Evolutionary conservation across 2,888 invertebrate genomes (phyloP), one percentile per base, ranked within the genome.

Genomic region (Pseudococcus longispinus): DNA sequence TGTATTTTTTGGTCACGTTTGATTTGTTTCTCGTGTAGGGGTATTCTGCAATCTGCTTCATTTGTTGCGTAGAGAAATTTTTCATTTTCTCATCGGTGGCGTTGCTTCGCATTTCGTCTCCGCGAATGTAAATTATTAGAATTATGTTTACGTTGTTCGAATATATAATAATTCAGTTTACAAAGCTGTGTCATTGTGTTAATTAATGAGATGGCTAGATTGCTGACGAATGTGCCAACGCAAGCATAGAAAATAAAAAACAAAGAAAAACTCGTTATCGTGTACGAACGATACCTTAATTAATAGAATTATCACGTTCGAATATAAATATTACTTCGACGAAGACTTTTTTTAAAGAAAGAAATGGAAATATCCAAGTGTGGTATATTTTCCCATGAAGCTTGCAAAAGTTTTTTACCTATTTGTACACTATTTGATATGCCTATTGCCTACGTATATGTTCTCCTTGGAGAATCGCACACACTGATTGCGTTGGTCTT

Each of bases 171-270:
- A 15, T 70, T 15, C 15, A 4, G 15, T 29, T 70, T 70, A 15
- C 70, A 29, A 29, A 26, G 70, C 70, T 65, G n/a, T 51, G 65
- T 65, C 65, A 65, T 65, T 65, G 65, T 65, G 0, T 65, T 65
- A 65, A 65, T 65, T 65, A 65, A 65, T 4, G 51, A 51, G 51
- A 26, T 37, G 11, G 26, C 13, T 11, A 23, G 65, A 65, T 65
- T 55, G 55, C 37, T 15, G 20, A 65, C 23, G 23, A 65, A 65
- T 65, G 65, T 65, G 65, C 65, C 65, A 65, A 65, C 26, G 65
- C 26, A 65, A 65, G 65, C 65, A 65, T 65, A 65, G 23, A 65
- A 65, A 65, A 65, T 51, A 51, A 51, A 51, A 51, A 51, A 51
- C n/a, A 51, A 51, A 51, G 51, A 51, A n/a, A 51, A 51, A 51